Evolutionary conservation across 2,888 invertebrate genomes (phyloP).

Genomic region (Microctonus aethiopoides): DNA sequence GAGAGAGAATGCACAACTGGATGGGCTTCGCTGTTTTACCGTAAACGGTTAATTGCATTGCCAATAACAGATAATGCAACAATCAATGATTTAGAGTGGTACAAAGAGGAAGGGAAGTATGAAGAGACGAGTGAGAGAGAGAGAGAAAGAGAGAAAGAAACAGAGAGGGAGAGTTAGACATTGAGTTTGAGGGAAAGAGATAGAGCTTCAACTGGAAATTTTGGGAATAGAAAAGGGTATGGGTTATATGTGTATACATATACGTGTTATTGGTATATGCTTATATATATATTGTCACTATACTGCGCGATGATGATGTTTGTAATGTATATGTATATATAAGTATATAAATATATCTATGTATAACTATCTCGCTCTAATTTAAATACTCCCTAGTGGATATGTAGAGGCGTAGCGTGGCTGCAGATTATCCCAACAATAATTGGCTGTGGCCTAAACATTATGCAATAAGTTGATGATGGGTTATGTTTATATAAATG

Average conservation of each 20-base stretch:
- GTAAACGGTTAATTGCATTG: constrained; percentile 67
- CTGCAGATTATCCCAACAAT: constrained; percentile 61
- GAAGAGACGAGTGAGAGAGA: constrained; percentile 20
- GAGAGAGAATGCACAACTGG: constrained; percentile 28
- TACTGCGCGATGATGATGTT: constrained; percentile 48
- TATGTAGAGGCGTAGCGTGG: constrained; percentile 43
- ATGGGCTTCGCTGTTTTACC: constrained; percentile 55
- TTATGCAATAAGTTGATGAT: constrained; percentile 39
- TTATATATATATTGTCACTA: constrained; percentile 38
- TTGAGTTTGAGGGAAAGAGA: too few species aligned
- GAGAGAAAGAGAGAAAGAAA: constrained; percentile 15
- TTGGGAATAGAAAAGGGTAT: too few species aligned
- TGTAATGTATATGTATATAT: constrained; percentile 29
- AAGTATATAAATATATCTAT: background rate
- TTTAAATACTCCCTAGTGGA: constrained; percentile 63
- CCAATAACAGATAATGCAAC: constrained; percentile 67
- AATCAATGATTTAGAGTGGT: constrained; percentile 64
- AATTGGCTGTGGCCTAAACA: constrained; percentile 51
- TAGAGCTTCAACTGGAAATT: too few species aligned
- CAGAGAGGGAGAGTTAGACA: constrained; percentile 10
- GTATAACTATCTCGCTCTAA: constrained; percentile 48
- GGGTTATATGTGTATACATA: constrained; percentile 19
- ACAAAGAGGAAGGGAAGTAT: constrained; percentile 10
- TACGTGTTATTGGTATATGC: constrained; percentile 31
- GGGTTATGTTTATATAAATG: background rate